Base-by-base conservation (phyloP, 1,140 invertebrate species). In the Macrobrachium nipponense region DNA sequence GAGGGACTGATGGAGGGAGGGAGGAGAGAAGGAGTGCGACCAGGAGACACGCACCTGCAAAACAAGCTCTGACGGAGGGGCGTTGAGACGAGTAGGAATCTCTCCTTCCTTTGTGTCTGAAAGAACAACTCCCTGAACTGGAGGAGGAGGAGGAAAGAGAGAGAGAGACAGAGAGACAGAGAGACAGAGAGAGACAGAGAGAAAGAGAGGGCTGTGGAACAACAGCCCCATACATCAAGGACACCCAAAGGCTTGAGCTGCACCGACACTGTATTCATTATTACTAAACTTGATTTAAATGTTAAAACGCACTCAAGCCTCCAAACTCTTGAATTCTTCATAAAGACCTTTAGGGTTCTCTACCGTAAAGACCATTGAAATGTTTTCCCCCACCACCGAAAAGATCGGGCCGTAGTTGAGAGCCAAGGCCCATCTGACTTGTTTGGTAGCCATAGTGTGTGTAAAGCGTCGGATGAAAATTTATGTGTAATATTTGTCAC, bases 401-500 rank as follows among this genome's bases (percentile, higher is more conserved):
- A 51, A 20, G 51, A n/a, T 62, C 44, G 14, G 68, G 77, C 84
- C 77, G 43, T 60, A 27, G 64, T n/a, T 43, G 77, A 51, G 51
- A 23, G 23, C 84, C 70, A n/a, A 58, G 59, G 77, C 17, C 84
- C 59, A 68, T 78, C 62, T 75, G 84, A 73, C 77, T 86, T 86
- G 84, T 86, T 51, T 80, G 84, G 58, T 17, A 73, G 36, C 84
- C 77, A 64, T 64, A 86, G 77, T 86, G 84, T 86, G 80, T 86
- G 84, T 86, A 86, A 86, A 86, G 84, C 70, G 36, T 23, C 64
- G 77, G 84, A 86, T 86, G 84, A 86, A 86, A 86, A 86, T 86
- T 86, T 86, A 86, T 86, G 84, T 73, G 84, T 86, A 86, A 86
- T 86, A 86, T 86, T 86, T 86, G 84, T 86, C 84, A 86, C 84